phyloP scores from a whole-genome alignment of 2,113 vertebrate genomes.

The Fukomys damarensis region DNA sequence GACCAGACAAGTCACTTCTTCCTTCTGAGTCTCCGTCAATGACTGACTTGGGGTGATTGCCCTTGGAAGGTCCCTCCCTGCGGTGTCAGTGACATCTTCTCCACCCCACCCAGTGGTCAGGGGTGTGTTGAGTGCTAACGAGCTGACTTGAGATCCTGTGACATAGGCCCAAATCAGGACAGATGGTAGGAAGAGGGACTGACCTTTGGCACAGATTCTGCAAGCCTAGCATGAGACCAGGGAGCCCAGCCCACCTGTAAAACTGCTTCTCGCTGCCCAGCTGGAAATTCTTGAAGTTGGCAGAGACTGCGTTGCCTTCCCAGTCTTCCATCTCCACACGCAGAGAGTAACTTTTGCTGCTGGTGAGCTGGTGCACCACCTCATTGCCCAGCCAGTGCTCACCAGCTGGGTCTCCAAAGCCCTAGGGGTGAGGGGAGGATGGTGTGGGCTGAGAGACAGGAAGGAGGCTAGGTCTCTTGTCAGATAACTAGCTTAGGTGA shows the following conservation, averaged over 20 bases:
- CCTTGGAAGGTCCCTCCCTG: slow-evolving; percentile 42
- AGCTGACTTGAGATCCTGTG: slow-evolving; percentile 54
- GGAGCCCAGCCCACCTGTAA: slow-evolving; percentile 89
- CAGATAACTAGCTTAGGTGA: neutral
- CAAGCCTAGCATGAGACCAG: neutral
- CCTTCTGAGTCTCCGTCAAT: neutral
- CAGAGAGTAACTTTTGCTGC: slow-evolving; percentile 85
- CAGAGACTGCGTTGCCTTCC: slow-evolving; percentile 88
- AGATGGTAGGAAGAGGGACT: slow-evolving; percentile 59
- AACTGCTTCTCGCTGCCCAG: slow-evolving; percentile 91
- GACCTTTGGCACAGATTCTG: slow-evolving; percentile 29
- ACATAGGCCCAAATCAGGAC: slow-evolving; percentile 51
- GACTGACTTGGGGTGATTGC: neutral
- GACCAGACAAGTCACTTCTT: neutral
- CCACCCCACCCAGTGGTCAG: slow-evolving; percentile 38
- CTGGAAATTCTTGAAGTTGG: slow-evolving; percentile 90
- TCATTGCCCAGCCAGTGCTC: slow-evolving; percentile 96
- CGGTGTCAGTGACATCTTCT: neutral
- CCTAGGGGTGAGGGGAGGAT: slow-evolving; percentile 82
- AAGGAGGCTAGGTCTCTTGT: neutral
- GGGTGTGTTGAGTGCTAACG: slow-evolving; percentile 66
- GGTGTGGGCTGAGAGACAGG: neutral
- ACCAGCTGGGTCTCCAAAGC: slow-evolving; percentile 88
- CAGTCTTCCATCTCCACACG: slow-evolving; percentile 93
- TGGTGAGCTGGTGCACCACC: slow-evolving; percentile 89